Conservation (phyloP, 2,888 invertebrate genomes). For the Lingula anatina region DNA sequence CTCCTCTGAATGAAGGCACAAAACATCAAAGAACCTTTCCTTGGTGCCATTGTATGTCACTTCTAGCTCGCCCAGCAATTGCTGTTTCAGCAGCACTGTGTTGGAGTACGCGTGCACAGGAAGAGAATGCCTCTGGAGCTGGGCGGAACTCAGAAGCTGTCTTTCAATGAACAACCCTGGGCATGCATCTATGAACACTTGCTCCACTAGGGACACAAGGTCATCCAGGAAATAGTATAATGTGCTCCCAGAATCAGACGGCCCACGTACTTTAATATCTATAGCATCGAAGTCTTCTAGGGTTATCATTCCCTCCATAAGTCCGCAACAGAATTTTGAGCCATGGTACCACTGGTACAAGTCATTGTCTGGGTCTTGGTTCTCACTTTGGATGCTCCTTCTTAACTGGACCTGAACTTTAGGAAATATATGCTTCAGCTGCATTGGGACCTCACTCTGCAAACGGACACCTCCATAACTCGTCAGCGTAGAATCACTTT, state of each 20-base stretch:
- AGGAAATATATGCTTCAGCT: conserved; percentile 66
- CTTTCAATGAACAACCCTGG: conserved; percentile 66
- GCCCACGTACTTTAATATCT: conserved; percentile 66
- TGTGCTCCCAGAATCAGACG: conserved; percentile 51
- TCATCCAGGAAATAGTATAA: conserved; percentile 67
- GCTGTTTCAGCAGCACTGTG: conserved; percentile 51
- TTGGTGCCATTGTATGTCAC: conserved; percentile 52
- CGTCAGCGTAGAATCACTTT: conserved; percentile 50
- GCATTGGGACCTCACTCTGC: conserved; percentile 57
- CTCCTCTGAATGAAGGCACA: conserved; percentile 60
- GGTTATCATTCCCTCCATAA: conserved; percentile 66
- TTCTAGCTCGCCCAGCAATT: conserved; percentile 50
- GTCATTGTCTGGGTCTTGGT: conserved; percentile 59
- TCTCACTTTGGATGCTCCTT: conserved; percentile 48
- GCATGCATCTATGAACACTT: conserved; percentile 62
- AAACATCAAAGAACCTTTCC: conserved; percentile 59
- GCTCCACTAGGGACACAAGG: conserved; percentile 61
- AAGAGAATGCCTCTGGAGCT: conserved; percentile 28
- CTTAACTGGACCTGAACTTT: conserved; percentile 63
- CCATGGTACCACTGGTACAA: conserved; percentile 70
- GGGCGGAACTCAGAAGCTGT: conserved; percentile 61
- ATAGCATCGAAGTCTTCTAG: conserved; percentile 55
- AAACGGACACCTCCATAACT: conserved; percentile 61
- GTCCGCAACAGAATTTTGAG: conserved; percentile 65
- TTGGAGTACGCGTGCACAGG: conserved; percentile 38